A percentile compares a stretch with the other conserved stretches of the same genome.
phyloP scores from a whole-genome alignment of 2,797 vertebrate species.

The Cynopterus sphinx region DNA sequence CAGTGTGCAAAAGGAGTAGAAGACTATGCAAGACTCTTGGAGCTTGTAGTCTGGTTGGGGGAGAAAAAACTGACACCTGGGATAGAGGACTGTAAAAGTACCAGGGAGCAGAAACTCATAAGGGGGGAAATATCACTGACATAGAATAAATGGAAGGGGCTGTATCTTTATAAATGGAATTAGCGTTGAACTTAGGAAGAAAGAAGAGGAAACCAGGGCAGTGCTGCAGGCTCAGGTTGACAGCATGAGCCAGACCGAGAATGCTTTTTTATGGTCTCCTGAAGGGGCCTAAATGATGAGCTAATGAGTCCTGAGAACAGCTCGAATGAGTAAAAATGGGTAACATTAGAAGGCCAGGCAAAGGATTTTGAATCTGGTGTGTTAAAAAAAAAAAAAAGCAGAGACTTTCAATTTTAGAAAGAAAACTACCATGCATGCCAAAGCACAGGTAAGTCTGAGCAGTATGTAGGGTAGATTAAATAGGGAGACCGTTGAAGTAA shows the following conservation, averaged over 20 bases:
- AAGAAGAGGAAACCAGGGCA: background rate
- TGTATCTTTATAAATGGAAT: background rate
- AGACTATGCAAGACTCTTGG: background rate
- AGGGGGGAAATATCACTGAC: background rate
- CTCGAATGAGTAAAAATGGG: background rate
- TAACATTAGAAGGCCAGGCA: background rate
- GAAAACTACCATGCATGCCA: background rate
- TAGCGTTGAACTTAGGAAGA: background rate
- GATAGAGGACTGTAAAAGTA: background rate
- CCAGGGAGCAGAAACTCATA: background rate
- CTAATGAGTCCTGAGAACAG: background rate
- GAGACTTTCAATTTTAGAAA: background rate
- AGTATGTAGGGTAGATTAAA: background rate
- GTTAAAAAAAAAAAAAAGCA: background rate
- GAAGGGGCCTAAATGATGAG: background rate
- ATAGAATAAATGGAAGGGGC: background rate
- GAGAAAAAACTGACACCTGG: background rate
- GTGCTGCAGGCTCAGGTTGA: background rate
- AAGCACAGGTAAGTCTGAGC: background rate
- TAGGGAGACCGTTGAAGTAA: background rate
- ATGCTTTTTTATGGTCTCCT: background rate
- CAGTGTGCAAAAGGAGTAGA: background rate
- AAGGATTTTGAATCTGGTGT: background rate
- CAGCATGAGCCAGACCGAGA: background rate
- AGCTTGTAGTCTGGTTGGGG: background rate